A percentile compares a stretch with the other conserved stretches of the same genome.
phyloP scores from a whole-genome alignment of 2,113 vertebrate species.

The Eulacestoma nigropectus region DNA sequence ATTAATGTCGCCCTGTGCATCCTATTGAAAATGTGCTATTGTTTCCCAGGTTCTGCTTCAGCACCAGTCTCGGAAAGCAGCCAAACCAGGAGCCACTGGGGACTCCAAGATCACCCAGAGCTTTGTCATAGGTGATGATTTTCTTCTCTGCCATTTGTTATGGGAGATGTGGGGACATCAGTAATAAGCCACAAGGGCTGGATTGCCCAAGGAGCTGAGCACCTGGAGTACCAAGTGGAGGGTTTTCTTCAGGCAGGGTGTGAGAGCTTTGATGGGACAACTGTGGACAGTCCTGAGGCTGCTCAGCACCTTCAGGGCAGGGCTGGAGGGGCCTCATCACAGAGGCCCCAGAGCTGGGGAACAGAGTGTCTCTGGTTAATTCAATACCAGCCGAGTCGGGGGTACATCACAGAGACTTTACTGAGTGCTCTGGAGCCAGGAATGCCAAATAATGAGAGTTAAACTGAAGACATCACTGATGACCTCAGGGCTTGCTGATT shows the following conservation, averaged over 20 bases:
- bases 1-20: constrained; percentile 35
- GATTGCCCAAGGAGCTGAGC: background rate
- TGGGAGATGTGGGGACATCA: background rate
- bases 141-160: background rate
- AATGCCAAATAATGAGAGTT: background rate
- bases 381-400: rapidly evolving
- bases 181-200: background rate
- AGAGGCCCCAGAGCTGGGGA: background rate
- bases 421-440: background rate
- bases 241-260: background rate
- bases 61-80: background rate
- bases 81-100: background rate
- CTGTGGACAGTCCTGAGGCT: background rate
- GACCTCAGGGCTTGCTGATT: background rate
- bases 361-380: background rate
- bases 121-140: background rate
- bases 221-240: background rate
- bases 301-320: background rate
- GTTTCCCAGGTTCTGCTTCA: constrained; percentile 24
- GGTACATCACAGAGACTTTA: background rate
- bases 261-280: background rate
- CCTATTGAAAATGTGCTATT: constrained; percentile 3
- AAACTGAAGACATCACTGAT: background rate
- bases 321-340: background rate
- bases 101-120: constrained; percentile 1